Evolutionary conservation across 2,888 invertebrate species (phyloP), one percentile per base, ranked within the genome.

Genomic region (Choreutis nemorana): DNA sequence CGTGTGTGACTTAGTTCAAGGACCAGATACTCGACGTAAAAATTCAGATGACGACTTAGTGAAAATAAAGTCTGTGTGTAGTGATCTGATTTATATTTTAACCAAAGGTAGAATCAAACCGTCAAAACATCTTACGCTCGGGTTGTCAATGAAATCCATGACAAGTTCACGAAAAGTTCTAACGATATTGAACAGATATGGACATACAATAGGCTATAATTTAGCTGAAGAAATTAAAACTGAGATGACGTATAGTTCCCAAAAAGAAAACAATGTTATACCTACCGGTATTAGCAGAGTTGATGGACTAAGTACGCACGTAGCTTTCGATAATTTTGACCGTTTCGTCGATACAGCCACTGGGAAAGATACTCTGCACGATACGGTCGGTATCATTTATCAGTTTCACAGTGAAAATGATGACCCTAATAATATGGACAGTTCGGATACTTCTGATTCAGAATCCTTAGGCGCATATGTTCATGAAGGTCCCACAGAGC

Each of bases 141-240:
- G 45, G 13, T 23, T 48, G n/a, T 21, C 45, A 21, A 34, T 50
- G 26, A 53, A 49, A 31, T 45, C 43, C 8, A 25, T 53, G 14
- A 50, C 49, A 10, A 48, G 39, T 31, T 39, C 39, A 23, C 16
- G 42, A 29, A 37, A 50, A 45, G 42, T 40, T 29, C 12, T 40
- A 7, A 42, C 42, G 4, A 46, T 54, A 24, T 27, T 50, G 2
- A 52, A 52, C 34, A 49, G 37, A 30, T 50, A 44, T 34, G 54
- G 49, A 1, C 53, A 54, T 42, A 41, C 40, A 8, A 29, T 45
- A 22, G 39, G 43, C 12, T 51, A 53, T 35, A 41, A 40, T 40
- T 30, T 46, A 22, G 40, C 41, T 22, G 49, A 55, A 49, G 46
- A 55, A 42, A 28, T 56, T 10, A 54, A 49, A 33, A 49, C 44